These are phyloP conservation scores for Theonella swinhoei DNA, from an alignment of 37 sponge, comb jelly and placozoan species.

Conservation along the genomic window DNA sequence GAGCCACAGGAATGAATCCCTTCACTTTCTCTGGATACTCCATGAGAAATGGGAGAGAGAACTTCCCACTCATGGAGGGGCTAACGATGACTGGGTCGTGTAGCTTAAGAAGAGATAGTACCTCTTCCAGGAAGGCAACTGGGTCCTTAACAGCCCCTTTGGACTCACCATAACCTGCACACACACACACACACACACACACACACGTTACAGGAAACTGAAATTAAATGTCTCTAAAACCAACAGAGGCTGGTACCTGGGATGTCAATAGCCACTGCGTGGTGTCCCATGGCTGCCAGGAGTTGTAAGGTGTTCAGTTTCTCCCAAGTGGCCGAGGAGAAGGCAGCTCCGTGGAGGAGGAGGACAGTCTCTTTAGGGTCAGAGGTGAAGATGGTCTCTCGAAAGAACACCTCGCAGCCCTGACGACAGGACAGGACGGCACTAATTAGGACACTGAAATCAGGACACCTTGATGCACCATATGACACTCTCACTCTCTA, in stretches of 20 bases:
- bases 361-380: slow-evolving; percentile 16
- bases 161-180: slow-evolving; percentile 8
- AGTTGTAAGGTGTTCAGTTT: slow-evolving; percentile 19
- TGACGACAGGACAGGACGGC: not conserved
- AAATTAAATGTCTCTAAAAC: too few species aligned
- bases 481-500: too few species aligned
- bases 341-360: slow-evolving; percentile 49
- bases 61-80: slow-evolving; percentile 61
- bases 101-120: not conserved
- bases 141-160: not conserved
- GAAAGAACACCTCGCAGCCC: not conserved
- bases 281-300: slow-evolving; percentile 39
- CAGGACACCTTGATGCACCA: too few species aligned
- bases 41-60: slow-evolving; percentile 45
- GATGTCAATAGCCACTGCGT: slow-evolving; percentile 46
- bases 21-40: slow-evolving; percentile 19
- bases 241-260: too few species aligned
- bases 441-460: too few species aligned
- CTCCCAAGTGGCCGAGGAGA: slow-evolving; percentile 38
- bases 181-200: not conserved
- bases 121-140: not conserved
- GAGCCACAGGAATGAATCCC: slow-evolving; percentile 55
- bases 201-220: too few species aligned
- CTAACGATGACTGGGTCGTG: slow-evolving; percentile 8
- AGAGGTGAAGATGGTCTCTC: not conserved